Percentiles rank a stretch among this genome's conserved stretches.
Conservation (phyloP, 92 coral and sea anemone species). For the Phymanthus crucifer region DNA sequence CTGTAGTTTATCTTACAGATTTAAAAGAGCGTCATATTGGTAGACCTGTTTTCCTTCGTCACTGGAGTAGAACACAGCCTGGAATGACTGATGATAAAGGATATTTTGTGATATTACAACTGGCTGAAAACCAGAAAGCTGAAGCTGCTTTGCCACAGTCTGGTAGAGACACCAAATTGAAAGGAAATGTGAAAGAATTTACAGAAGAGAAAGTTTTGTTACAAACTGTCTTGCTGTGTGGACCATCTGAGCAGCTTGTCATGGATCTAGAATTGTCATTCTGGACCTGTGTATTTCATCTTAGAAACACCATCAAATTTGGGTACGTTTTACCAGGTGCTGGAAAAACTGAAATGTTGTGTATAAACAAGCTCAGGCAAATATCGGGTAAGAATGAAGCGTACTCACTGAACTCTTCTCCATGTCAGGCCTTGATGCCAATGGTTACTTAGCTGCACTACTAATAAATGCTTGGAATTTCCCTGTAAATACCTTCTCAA, state of each 20-base stretch:
- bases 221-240: slow-evolving; percentile 74
- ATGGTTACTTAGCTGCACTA: no score
- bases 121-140: not conserved
- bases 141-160: not conserved
- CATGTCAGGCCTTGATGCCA: not conserved
- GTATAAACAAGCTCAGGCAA: slow-evolving; percentile 47
- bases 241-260: slow-evolving; percentile 69
- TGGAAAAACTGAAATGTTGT: slow-evolving; percentile 69
- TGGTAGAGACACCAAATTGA: not conserved
- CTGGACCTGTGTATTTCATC: slow-evolving; percentile 76
- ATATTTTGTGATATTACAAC: not conserved
- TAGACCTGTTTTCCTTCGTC: slow-evolving; percentile 37
- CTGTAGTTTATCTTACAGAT: slow-evolving; percentile 66
- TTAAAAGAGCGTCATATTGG: slow-evolving; percentile 65
- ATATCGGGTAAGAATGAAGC: slow-evolving; percentile 37
- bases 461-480: no score
- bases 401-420: not conserved
- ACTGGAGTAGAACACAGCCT: slow-evolving; percentile 29
- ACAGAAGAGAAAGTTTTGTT: slow-evolving; percentile 8
- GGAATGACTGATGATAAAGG: not conserved
- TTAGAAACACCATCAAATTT: slow-evolving; percentile 63
- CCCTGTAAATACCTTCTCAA: no score
- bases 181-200: not conserved
- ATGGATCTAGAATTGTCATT: slow-evolving; percentile 72
- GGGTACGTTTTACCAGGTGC: slow-evolving; percentile 83